phyloP scores from a whole-genome alignment of 1,140 invertebrate genomes.

The Mya arenaria region DNA sequence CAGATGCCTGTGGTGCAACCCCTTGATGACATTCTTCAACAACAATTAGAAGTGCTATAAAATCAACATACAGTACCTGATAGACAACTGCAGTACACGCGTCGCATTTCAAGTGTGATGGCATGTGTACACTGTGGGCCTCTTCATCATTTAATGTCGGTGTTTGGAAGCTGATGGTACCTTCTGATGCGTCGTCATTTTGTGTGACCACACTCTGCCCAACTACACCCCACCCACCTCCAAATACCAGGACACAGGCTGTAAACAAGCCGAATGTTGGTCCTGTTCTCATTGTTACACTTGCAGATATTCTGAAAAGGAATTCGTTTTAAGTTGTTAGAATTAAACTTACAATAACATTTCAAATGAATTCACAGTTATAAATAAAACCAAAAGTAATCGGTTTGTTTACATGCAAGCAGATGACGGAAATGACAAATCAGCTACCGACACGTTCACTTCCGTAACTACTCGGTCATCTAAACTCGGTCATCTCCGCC shows the following conservation, averaged over 20 bases:
- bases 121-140: conserved; percentile 73
- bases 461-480: too few relatives aligned
- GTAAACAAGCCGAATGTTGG: neutral
- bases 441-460: conserved; percentile 54
- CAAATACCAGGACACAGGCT: neutral
- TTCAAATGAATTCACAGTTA: neutral
- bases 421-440: conserved; percentile 47
- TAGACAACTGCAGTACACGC: conserved; percentile 74
- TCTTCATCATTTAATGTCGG: conserved; percentile 77
- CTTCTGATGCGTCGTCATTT: conserved; percentile 51
- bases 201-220: conserved; percentile 28
- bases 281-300: neutral
- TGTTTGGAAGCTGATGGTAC: conserved; percentile 59
- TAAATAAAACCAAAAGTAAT: conserved; percentile 2
- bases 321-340: neutral
- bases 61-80: too few relatives aligned
- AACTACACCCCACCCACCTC: conserved; percentile 2
- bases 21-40: too few relatives aligned
- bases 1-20: too few relatives aligned
- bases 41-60: too few relatives aligned
- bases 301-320: too few relatives aligned
- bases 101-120: conserved; percentile 77
- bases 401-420: conserved; percentile 53
- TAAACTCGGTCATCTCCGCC: too few relatives aligned
- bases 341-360: neutral